Percentiles rank a stretch among this genome's conserved stretches.
These are phyloP conservation scores for Ecdyonurus torrentis DNA, from an alignment of 2,888 invertebrate species.

Conservation along the genomic window DNA sequence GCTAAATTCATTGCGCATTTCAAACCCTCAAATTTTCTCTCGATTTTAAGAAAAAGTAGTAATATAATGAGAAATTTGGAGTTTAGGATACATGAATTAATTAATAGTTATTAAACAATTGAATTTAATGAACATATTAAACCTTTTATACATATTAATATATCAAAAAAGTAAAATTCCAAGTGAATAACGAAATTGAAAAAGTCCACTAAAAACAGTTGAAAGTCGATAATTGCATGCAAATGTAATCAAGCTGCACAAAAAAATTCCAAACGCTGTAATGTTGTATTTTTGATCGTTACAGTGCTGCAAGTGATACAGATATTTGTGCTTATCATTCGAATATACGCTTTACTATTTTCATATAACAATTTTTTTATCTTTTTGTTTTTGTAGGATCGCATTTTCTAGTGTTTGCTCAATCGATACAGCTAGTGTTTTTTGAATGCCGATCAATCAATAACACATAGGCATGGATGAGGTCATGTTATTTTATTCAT, in stretches of 20 bases:
- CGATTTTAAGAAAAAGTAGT: too few species aligned
- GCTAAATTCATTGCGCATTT: neutral
- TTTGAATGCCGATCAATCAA: neutral
- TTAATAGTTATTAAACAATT: too few species aligned
- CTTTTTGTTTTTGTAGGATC: neutral
- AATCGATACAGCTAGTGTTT: neutral
- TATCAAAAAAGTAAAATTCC: too few species aligned
- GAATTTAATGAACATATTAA: too few species aligned
- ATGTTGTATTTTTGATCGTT: too few species aligned
- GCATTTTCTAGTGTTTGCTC: neutral
- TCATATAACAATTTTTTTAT: neutral
- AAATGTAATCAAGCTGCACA: neutral
- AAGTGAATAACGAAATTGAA: neutral
- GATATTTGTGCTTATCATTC: neutral
- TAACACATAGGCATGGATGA: neutral
- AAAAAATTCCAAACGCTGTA: neutral
- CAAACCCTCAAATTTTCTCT: too few species aligned
- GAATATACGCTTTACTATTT: neutral
- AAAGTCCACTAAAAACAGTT: neutral
- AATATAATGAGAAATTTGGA: too few species aligned
- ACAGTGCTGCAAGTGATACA: too few species aligned
- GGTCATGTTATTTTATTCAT: neutral
- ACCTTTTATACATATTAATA: neutral
- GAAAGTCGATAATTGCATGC: neutral
- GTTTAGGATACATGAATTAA: too few species aligned